A percentile compares a stretch with the other conserved stretches of the same genome.
Conservation (phyloP, 2,113 vertebrate species). For the Sinosuthora webbiana region DNA sequence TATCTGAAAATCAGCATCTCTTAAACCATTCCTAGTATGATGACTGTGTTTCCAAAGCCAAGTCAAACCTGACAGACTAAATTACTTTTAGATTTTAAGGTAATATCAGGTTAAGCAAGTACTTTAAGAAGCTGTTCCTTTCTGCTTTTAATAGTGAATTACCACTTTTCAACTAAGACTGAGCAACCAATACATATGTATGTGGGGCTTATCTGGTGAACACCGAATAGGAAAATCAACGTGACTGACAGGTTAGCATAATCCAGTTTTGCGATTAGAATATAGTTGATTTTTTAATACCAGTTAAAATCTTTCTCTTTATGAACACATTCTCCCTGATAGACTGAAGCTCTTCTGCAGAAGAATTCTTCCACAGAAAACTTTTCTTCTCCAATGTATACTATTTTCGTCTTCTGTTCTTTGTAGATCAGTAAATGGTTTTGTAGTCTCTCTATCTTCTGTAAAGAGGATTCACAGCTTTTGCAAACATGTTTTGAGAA, state of each 20-base stretch:
- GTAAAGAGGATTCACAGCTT: background rate
- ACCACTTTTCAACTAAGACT: background rate
- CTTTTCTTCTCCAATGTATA: background rate
- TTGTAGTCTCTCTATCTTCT: background rate
- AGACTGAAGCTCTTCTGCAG: background rate
- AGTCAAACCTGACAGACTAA: background rate
- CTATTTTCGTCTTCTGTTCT: background rate
- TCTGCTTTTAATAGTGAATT: background rate
- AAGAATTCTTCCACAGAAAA: background rate
- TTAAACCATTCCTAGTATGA: background rate
- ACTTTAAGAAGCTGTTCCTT: background rate
- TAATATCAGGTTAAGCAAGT: background rate
- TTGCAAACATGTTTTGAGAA: background rate
- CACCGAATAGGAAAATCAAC: background rate
- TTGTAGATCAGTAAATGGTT: background rate
- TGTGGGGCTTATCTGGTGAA: background rate
- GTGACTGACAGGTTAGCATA: background rate
- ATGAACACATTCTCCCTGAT: background rate
- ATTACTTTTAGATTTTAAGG: background rate
- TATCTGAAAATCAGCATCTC: background rate
- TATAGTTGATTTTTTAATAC: background rate
- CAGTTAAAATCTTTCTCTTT: background rate
- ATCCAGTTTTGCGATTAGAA: background rate
- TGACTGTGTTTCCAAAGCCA: background rate
- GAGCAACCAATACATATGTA: background rate